Base-by-base conservation (phyloP, 1,140 invertebrate genomes). In the Charaxes varanes region DNA sequence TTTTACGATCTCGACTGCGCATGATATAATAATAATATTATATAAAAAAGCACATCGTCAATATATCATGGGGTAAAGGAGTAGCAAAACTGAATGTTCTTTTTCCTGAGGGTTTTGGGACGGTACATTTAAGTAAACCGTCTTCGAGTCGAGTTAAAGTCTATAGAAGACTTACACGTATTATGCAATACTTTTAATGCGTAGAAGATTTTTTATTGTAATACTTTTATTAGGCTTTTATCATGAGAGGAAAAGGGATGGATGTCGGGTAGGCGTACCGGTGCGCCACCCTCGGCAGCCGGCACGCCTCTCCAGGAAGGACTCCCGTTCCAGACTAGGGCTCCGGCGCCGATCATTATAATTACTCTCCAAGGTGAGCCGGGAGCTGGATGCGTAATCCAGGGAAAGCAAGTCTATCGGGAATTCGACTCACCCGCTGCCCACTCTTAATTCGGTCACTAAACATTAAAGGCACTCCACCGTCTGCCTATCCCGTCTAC, bases 331-430 rank as follows among this genome's bases (percentile, higher is more conserved):
- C 73, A 74, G 76, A 66, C 72, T 76, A 60, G 72, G 74, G 72
- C 71, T 82, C 72, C 74, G 78, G 78, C 74, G 78, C 78, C 78
- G 78, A 82, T 79, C 78, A 82, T 82, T 82, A 82, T 82, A 82
- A 82, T 82, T 82, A 82, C 73, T 82, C 78, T 82, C 74, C 78
- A 80, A 82, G 74, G 78, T 80, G 73, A 79, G 73, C 57, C 61
- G 69, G 62, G 74, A 74, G 74, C 69, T 66, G 62, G 57, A 62
- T 58, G 68, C 60, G 62, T 74, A 74, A 81, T 76, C 73, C 73
- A 59, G 60, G 47, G 51, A 53, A 52, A 51, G 61, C 59, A 55
- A 63, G 56, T 68, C 67, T 64, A 47, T 63, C 60, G 64, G 62
- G 62, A 62, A 37, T 36, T 28, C 26, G 14, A 48, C 41, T 42